Evolutionary conservation across 2,113 vertebrate species (phyloP), one percentile per base, ranked within the genome.

Genomic region (Poeciliopsis prolifica): DNA sequence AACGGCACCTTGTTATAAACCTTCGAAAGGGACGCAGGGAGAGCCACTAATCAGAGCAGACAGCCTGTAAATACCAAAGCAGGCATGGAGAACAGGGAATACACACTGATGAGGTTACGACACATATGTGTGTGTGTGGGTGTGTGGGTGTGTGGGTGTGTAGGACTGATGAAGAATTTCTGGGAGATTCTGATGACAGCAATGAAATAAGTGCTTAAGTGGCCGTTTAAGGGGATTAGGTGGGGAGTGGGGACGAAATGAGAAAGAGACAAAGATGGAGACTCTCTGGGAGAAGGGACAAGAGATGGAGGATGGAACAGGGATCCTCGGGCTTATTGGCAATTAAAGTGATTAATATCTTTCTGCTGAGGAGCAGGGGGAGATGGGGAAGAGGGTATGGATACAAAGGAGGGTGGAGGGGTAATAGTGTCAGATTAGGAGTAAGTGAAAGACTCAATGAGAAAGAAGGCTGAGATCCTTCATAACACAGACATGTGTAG

Each of bases 261-360:
- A 48, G 22, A 68, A 10, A 69, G 60, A 68, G 8, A 61, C 6
- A 65, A 35, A 61, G 19, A 61, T 58, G 37, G 24, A 65, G 65
- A 75, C 33, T 33, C 33, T 33, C 24, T 24, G 30, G 72, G 5
- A 67, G 58, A 68, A 62, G 61, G 28, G 67, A 63, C 60, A 64
- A 77, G 72, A 72, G 79, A 68, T 33, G 62, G 37, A 42, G 81
- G 70, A 60, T 40, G 37, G 75, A 71, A 77, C 51, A 58, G 40
- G 48, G 51, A 61, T 66, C 64, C 76, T 89, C 51, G 19, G 80
- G 80, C 84, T 88, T 86, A 86, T 75, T 80, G 85, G 79, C 86
- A 89, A 88, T 94, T 92, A 90, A 82, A 84, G 86, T 91, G 92
- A 94, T 93, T 91, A 92, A 91, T 93, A 85, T 74, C 75, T 66